These are phyloP conservation scores for Onychostoma macrolepis DNA, from an alignment of 2,113 vertebrate species.

Conservation along the genomic window DNA sequence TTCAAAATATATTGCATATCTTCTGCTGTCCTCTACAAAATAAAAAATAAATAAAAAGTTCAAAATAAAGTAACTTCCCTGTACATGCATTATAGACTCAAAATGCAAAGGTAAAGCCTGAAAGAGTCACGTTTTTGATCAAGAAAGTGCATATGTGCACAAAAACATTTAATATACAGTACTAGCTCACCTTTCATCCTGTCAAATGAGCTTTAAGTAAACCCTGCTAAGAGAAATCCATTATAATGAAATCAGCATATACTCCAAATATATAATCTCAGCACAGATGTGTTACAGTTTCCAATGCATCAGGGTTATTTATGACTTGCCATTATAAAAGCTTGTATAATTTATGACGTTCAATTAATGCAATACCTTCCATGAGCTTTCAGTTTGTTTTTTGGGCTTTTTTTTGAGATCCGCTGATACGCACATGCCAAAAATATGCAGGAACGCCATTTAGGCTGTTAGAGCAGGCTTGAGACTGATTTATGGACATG, in stretches of 20 bases:
- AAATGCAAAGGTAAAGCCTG: not conserved
- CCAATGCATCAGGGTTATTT: slow-evolving; percentile 79
- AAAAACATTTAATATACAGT: not conserved
- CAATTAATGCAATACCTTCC: slow-evolving; percentile 79
- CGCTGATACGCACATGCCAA: slow-evolving; percentile 76
- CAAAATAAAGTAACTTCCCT: not conserved
- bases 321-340: slow-evolving; percentile 80
- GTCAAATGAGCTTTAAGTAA: slow-evolving; percentile 30
- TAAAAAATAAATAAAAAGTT: not conserved
- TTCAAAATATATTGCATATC: not conserved
- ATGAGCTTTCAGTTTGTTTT: slow-evolving; percentile 73
- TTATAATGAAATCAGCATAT: slow-evolving; percentile 75
- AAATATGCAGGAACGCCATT: slow-evolving; percentile 78
- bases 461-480: slow-evolving; percentile 69
- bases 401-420: slow-evolving; percentile 65
- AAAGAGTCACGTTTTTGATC: not conserved
- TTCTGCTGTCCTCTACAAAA: not conserved
- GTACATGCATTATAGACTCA: not conserved
- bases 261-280: slow-evolving; percentile 75
- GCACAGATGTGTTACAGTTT: slow-evolving; percentile 73
- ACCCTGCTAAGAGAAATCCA: slow-evolving; percentile 67
- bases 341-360: slow-evolving; percentile 80
- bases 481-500: slow-evolving; percentile 77
- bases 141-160: not conserved
- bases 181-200: slow-evolving; percentile 1